Evolutionary conservation across 2,888 invertebrate genomes (phyloP).

Genomic region (Salpingus planirostris): DNA sequence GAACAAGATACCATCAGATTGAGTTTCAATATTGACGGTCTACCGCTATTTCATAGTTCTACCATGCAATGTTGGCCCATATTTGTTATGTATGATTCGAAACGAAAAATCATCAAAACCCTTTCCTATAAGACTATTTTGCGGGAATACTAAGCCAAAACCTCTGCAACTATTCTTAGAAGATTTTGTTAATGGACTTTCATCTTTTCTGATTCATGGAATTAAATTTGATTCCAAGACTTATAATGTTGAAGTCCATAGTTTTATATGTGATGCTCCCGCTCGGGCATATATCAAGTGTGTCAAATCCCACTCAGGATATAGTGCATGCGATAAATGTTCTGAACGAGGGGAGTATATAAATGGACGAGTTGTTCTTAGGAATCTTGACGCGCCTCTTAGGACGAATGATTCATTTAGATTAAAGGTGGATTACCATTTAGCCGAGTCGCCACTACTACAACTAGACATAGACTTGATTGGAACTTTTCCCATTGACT

Average conservation of each 20-base stretch:
- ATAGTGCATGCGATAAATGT: conserved; percentile 9
- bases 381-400: background rate
- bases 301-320: conserved; percentile 8
- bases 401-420: conserved; percentile 1
- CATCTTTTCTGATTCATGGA: conserved; percentile 10
- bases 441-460: conserved; percentile 1
- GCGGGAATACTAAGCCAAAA: conserved; percentile 9
- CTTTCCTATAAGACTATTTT: conserved; percentile 8
- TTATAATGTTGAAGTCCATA: conserved; percentile 4
- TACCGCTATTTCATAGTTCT: conserved; percentile 10
- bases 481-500: conserved; percentile 3
- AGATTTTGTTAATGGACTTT: conserved; percentile 17
- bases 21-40: conserved; percentile 10
- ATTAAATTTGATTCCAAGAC: conserved; percentile 6
- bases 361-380: conserved; percentile 1
- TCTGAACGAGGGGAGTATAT: background rate
- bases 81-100: conserved; percentile 8
- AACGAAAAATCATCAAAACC: conserved; percentile 6
- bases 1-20: conserved; percentile 1
- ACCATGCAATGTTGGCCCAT: conserved; percentile 13
- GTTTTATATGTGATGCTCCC: conserved; percentile 9
- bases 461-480: background rate
- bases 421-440: background rate
- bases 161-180: conserved; percentile 15
- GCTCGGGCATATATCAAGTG: conserved; percentile 8